Base-by-base conservation (phyloP, 2,113 vertebrate species). In the Aphyosemion australe region DNA sequence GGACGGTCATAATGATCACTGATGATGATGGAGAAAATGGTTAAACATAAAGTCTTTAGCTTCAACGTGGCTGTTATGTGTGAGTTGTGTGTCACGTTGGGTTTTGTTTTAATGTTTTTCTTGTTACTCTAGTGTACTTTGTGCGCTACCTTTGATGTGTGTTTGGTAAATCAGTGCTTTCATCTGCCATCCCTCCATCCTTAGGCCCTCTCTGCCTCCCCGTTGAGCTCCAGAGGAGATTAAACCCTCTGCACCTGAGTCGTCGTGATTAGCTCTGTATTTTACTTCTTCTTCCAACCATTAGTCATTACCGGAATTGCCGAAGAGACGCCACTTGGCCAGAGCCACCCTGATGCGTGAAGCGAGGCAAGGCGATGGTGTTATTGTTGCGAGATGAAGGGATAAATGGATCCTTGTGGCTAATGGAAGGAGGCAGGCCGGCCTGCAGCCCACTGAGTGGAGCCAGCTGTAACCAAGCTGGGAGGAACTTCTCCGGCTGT, bases 371-470 rank as follows among this genome's bases (percentile, higher is more conserved):
- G 74, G 80, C 60, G 74, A 83, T 72, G 76, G 47, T 78, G 77
- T 79, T 71, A 68, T 72, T 80, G 80, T 84, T 74, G 80, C 21
- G 61, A 70, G 81, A 88, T 82, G 80, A 86, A 67, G 81, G 78
- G 78, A 80, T 69, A 83, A 86, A 88, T 75, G 76, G 78, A 77
- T 88, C 75, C 53, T 69, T 57, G 67, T 46, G 69, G 65, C 71
- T 87, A 84, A 88, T 85, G 72, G 80, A 84, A 69, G 74, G 54
- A 81, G 64, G 77, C 74, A 41, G 65, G 76, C 59, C 57, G 67
- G 63, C 78, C 69, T 60, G 67, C 58, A 62, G 74, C 90, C 78
- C 47, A 54, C 78, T 81, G 89, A 77, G 80, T 61, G 69, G 78
- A 76, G 84, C 79, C 87, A 88, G 87, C 87, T 80, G 80, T 41